These are phyloP conservation scores for Cyphomyrmex costatus DNA, from an alignment of 1,140 invertebrate genomes.

Conservation along the genomic window DNA sequence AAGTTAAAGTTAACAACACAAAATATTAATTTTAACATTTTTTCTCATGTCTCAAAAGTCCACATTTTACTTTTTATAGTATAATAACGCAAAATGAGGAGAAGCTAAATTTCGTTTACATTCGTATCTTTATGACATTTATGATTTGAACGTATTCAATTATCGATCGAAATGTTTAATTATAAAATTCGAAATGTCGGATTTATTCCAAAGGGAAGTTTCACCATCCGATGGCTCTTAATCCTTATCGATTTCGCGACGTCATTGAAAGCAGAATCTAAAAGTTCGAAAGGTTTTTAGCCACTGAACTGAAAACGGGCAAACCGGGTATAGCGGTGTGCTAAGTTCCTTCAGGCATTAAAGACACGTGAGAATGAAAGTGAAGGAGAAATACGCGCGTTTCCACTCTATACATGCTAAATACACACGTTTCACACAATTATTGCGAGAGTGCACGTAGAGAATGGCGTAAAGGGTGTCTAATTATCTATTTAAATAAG, in stretches of 20 bases:
- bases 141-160: neutral
- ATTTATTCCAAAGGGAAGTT: neutral
- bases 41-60: too few relatives aligned
- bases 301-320: neutral
- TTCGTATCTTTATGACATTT: neutral
- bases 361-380: neutral
- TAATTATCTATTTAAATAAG: slow-evolving; percentile 67
- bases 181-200: neutral
- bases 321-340: neutral
- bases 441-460: slow-evolving; percentile 59
- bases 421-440: slow-evolving; percentile 64
- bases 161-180: neutral
- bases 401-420: slow-evolving; percentile 49
- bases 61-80: too few relatives aligned
- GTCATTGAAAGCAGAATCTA: neutral
- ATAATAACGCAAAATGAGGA: neutral
- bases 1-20: too few relatives aligned
- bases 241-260: neutral
- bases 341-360: slow-evolving; percentile 35
- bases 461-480: slow-evolving; percentile 68
- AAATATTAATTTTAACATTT: too few relatives aligned
- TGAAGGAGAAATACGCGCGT: slow-evolving; percentile 25
- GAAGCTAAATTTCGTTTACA: neutral
- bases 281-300: slow-evolving; percentile 37
- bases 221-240: neutral